Conservation (phyloP, 2,113 vertebrate species). For the Rhinichthys klamathensis region DNA sequence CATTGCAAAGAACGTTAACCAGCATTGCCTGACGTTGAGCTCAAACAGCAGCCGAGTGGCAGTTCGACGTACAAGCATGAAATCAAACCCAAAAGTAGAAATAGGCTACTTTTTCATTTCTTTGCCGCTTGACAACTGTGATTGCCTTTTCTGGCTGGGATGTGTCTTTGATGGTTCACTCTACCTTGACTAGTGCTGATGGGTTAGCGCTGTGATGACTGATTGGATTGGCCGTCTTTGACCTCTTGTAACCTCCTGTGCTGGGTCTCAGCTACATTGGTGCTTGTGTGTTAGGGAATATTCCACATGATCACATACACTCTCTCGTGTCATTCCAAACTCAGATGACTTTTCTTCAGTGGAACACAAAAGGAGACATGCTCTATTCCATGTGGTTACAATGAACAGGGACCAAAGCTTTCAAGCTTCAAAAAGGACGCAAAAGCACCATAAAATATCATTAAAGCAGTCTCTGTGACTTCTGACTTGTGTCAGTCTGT, state of each 20-base stretch:
- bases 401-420: neutral
- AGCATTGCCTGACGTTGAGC: constrained; percentile 36
- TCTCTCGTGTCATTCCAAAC: neutral
- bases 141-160: constrained; percentile 39
- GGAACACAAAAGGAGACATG: neutral
- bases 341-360: neutral
- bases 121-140: constrained; percentile 38
- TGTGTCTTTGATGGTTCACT: constrained; percentile 38
- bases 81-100: constrained; percentile 54
- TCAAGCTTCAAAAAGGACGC: neutral
- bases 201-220: neutral
- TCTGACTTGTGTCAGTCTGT: neutral
- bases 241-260: neutral
- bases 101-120: constrained; percentile 33
- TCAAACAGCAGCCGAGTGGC: constrained; percentile 22
- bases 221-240: constrained; percentile 38
- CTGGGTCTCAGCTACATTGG: neutral
- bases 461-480: constrained; percentile 2
- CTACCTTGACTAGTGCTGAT: constrained; percentile 44
- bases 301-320: neutral
- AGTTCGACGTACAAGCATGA: constrained; percentile 45
- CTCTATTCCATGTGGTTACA: neutral
- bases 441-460: constrained; percentile 17
- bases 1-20: neutral
- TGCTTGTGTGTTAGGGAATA: neutral